phyloP scores from a whole-genome alignment of 2,797 vertebrate genomes.

The Peromyscus nudipes region DNA sequence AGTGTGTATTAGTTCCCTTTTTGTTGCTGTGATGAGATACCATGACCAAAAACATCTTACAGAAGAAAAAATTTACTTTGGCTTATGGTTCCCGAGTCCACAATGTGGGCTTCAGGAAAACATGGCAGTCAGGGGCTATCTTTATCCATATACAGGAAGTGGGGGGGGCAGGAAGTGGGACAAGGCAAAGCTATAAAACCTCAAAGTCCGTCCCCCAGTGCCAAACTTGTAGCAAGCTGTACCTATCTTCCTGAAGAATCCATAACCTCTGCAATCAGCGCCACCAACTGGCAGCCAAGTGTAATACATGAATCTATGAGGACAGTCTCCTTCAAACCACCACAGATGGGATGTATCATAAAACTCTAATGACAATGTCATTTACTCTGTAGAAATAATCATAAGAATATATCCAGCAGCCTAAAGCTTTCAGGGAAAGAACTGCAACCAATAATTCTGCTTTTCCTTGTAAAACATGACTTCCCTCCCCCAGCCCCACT shows the following conservation, averaged over 20 bases:
- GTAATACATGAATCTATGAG: neutral
- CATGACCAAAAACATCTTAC: neutral
- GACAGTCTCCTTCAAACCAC: neutral
- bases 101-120: neutral
- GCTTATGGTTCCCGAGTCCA: neutral
- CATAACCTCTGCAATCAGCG: neutral
- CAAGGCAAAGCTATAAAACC: neutral
- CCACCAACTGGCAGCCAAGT: neutral
- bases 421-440: constrained; percentile 25
- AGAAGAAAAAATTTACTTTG: neutral
- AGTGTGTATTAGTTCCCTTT: too few species aligned
- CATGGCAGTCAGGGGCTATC: neutral
- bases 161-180: neutral
- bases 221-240: neutral
- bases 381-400: neutral
- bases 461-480: neutral
- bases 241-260: neutral
- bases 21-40: neutral
- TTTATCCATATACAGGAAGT: neutral
- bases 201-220: neutral
- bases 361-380: neutral
- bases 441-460: neutral
- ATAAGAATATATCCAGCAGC: neutral
- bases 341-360: neutral
- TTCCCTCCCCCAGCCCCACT: neutral